Evolutionary conservation across 2,888 invertebrate genomes (phyloP).

Genomic region (Macrophya alboannulata): DNA sequence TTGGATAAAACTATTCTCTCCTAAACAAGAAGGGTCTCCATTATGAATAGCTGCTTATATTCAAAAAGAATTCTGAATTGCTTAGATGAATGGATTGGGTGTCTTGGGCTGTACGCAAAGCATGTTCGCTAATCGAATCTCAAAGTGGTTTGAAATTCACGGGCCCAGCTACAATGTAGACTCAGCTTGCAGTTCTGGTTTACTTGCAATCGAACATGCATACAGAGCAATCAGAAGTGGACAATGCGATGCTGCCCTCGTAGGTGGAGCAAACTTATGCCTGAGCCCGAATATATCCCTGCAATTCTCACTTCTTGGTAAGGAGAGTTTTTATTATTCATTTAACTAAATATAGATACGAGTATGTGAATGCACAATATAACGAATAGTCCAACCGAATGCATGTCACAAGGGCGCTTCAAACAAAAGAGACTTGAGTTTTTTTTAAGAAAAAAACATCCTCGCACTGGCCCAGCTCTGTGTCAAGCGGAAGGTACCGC

Average conservation of each 20-base stretch:
- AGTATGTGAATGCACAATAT: neutral
- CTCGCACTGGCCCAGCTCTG: too few species aligned
- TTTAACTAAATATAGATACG: neutral
- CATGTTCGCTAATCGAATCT: slow-evolving; percentile 96
- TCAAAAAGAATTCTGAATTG: neutral
- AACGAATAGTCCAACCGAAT: neutral
- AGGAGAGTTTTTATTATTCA: slow-evolving; percentile 56
- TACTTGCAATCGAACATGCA: slow-evolving; percentile 93
- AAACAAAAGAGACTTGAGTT: too few species aligned
- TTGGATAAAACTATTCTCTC: too few species aligned
- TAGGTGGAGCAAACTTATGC: slow-evolving; percentile 92
- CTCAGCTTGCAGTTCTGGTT: slow-evolving; percentile 96
- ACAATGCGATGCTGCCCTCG: slow-evolving; percentile 93
- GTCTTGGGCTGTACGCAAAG: slow-evolving; percentile 92
- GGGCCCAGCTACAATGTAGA: slow-evolving; percentile 94
- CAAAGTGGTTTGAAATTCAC: slow-evolving; percentile 92
- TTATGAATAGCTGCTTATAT: too few species aligned
- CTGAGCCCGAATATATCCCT: slow-evolving; percentile 92
- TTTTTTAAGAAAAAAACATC: too few species aligned
- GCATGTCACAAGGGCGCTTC: too few species aligned
- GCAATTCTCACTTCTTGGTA: slow-evolving; percentile 88
- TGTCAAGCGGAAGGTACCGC: too few species aligned
- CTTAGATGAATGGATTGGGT: slow-evolving; percentile 82
- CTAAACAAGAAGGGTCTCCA: too few species aligned
- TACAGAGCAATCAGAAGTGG: slow-evolving; percentile 89